Conservation (phyloP, 2,888 invertebrate species). For the Drosophila robusta region DNA sequence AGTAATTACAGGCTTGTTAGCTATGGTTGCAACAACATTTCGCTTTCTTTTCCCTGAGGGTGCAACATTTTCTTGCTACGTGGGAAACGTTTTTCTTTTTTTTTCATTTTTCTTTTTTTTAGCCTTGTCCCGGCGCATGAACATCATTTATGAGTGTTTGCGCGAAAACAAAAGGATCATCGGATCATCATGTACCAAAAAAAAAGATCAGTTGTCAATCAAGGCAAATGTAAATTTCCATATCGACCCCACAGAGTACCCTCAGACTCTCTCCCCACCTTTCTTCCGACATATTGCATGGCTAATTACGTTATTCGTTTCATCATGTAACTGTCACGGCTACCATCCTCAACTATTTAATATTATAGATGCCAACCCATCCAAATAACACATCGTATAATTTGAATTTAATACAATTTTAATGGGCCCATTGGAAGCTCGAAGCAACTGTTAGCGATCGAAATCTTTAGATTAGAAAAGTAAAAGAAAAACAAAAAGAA, state of each 20-base stretch:
- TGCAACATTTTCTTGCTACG: conserved; percentile 48
- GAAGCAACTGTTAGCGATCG: not conserved
- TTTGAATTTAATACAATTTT: conserved; percentile 58
- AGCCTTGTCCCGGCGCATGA: conserved; percentile 30
- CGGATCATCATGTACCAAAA: conserved; percentile 38
- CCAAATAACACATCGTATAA: conserved; percentile 28
- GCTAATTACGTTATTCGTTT: conserved; percentile 64
- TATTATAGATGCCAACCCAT: not conserved
- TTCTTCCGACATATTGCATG: conserved; percentile 41
- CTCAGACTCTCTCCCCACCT: not conserved
- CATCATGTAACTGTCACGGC: conserved; percentile 25
- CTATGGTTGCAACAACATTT: conserved; percentile 76
- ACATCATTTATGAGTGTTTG: conserved; percentile 73
- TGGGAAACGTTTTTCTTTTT: conserved; percentile 64
- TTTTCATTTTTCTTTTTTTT: conserved; percentile 15
- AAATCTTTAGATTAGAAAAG: not conserved
- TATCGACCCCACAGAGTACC: conserved; percentile 40
- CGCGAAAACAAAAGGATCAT: conserved; percentile 65
- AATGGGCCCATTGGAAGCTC: conserved; percentile 26
- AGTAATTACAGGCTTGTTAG: conserved; percentile 83
- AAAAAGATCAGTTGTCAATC: conserved; percentile 75
- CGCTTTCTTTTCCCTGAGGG: conserved; percentile 45
- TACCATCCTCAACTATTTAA: not conserved
- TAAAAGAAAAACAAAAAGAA: too few species aligned
- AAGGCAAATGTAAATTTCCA: conserved; percentile 61